Base-by-base conservation (phyloP, 2,113 vertebrate genomes). In the Neoarius graeffei region DNA sequence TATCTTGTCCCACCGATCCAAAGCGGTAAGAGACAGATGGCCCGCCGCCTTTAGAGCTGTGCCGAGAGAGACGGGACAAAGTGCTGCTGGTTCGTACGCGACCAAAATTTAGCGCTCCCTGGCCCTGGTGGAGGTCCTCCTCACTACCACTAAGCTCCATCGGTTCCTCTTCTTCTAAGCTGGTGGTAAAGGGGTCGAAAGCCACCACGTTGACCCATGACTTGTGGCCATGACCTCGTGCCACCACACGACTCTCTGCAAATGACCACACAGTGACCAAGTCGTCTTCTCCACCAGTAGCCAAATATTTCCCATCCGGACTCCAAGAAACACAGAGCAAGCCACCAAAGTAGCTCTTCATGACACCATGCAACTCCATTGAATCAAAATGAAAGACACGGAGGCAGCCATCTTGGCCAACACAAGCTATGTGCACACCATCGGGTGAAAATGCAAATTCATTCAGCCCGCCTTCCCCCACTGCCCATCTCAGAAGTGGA, bases 131-230 rank as follows among this genome's bases (percentile, higher is more conserved):
- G 0, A 94, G 93, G 17, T 96, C 93, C 10, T 97, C 96, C 23
- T 97, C 96, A 0, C 93, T 97, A 7, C 95, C 96, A 0, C 96
- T 95, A 1, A 95, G 93, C 88, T 93, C 93, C 0, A 94, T 94
- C 0, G 95, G 93, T 13, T 95, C 94, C 0, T 95, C 95, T 8
- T 97, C 97, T 60, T 97, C 96, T 9, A 96, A 91, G 6, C 94
- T 95, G 0, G 97, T 97, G 0, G 96, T 95, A 88, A 97, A 99
- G 0, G 97, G 98, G 19, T 98, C 98, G 0, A 99, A 99, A 0
- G 97, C 98, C 87, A 99, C 98, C 0, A 97, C 97, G 0, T 97
- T 99, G 67, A 99, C 97, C 98, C 98, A 99, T 0, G 97, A 98
- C 87, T 98, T 98, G 93, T 99, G 98, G 0, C 98, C 97, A 0